Evolutionary conservation across 2,113 vertebrate genomes (phyloP).

Genomic region (Sylvietta virens): DNA sequence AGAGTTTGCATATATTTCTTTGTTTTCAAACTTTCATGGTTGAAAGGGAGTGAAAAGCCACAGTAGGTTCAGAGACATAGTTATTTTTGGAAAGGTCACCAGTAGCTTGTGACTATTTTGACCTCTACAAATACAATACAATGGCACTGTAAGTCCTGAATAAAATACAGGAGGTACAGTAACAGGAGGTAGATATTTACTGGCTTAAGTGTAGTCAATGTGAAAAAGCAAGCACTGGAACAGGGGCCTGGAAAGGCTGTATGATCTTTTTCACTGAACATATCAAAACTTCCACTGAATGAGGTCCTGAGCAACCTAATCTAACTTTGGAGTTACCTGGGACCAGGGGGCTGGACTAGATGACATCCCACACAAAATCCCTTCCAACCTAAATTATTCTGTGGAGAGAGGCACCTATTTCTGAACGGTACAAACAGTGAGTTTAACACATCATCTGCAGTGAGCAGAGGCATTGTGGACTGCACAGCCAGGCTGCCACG

Average conservation of each 20-base stretch:
- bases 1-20: neutral
- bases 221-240: neutral
- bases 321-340: neutral
- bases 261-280: neutral
- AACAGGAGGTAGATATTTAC: neutral
- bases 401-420: neutral
- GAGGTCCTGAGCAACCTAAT: neutral
- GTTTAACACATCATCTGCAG: rapidly evolving
- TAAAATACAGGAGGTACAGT: neutral
- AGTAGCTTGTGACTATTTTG: neutral
- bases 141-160: neutral
- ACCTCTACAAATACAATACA: neutral
- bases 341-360: neutral
- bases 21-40: neutral
- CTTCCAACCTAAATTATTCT: neutral
- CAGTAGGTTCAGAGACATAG: neutral
- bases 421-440: neutral
- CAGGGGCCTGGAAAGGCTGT: neutral
- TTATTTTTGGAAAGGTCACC: neutral
- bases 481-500: neutral
- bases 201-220: neutral
- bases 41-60: neutral
- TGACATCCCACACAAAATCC: neutral
- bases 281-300: neutral
- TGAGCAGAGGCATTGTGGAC: rapidly evolving